Percentiles rank a stretch among this genome's conserved stretches.
Conservation (phyloP, 2,888 invertebrate genomes). For the Epicampocera succincta region DNA sequence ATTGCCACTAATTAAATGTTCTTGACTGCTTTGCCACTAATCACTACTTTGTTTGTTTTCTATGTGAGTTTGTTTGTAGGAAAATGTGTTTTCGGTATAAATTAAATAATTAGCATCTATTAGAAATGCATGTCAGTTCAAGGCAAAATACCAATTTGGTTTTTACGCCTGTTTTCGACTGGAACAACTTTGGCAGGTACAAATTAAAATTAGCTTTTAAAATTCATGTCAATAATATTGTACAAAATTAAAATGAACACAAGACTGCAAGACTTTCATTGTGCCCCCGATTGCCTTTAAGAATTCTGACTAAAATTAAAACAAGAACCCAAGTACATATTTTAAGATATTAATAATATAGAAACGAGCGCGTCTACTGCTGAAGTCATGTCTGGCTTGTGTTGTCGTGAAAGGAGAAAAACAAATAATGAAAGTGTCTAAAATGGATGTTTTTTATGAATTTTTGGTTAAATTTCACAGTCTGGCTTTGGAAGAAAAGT, state of each 20-base stretch:
- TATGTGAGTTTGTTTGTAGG: slow-evolving; percentile 6
- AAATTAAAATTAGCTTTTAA: slow-evolving; percentile 45
- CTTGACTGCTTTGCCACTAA: slow-evolving; percentile 5
- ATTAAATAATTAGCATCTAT: slow-evolving; percentile 63
- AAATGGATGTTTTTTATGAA: too few relatives aligned
- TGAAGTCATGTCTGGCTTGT: too few relatives aligned
- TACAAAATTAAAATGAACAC: slow-evolving; percentile 28
- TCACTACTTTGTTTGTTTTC: slow-evolving; percentile 26
- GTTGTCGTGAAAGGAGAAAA: too few relatives aligned
- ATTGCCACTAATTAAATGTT: not conserved
- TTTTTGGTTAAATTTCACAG: too few relatives aligned
- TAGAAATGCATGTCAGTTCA: slow-evolving; percentile 41
- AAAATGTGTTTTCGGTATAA: slow-evolving; percentile 41
- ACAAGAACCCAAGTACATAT: too few relatives aligned
- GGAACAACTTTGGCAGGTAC: not conserved
- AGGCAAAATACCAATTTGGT: slow-evolving; percentile 38
- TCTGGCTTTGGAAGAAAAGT: too few relatives aligned
- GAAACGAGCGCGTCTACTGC: too few relatives aligned
- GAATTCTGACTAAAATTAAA: slow-evolving; percentile 18
- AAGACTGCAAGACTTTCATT: slow-evolving; percentile 14
- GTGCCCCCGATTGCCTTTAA: not conserved
- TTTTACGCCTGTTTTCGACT: slow-evolving; percentile 14
- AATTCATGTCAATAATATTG: slow-evolving; percentile 50
- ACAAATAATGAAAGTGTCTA: too few relatives aligned
- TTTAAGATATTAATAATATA: not conserved